Base-by-base conservation (phyloP, 2,888 invertebrate species). In the Dasypogon diadema region DNA sequence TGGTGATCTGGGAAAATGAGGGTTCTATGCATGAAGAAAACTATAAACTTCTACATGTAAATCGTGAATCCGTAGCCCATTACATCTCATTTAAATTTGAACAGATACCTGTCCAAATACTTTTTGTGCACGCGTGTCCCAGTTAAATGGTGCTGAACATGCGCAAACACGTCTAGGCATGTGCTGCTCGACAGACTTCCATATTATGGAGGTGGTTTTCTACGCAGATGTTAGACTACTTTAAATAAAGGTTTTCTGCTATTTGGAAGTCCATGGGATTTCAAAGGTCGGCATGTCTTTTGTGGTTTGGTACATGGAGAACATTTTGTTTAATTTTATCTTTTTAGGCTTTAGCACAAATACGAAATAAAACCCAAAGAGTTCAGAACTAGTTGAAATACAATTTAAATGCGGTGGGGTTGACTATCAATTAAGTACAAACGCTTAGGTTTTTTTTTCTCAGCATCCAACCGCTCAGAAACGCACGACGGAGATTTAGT, bases 121-220 rank as follows among this genome's bases (percentile, higher is more conserved):
- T 12, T 18, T 34, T 48, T 73, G 65, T 56, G 73, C 55, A 74
- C 76, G 76, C 76, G 76, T 65, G 76, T 73, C 54, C 76, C 56
- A 74, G 37, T 65, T 76, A 46, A 26, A 56, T 46, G n/a, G 54
- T 12, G 21, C 51, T 42, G 60, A 73, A 65, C 76, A 76, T 76
- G 76, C 65, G 76, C 76, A 55, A 76, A 74, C 76, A 76, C 34
- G 76, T 76, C 76, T 76, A 76, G 76, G 54, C 76, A 65, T 76
- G 76, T 56, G 76, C 65, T 73, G 14, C 8, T 26, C 34, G 54
- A 70, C 37, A 51, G 54, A 48, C 16, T 54, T 68, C 21, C n/a
- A n/a, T n/a, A n/a, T n/a, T n/a, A n/a, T n/a, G 30, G 30, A 68
- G 46, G 14, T 54, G 54, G 21, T 54, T 22, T 68, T 46, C 65